Percentiles rank a stretch among this genome's conserved stretches.
Conservation (phyloP, 2,888 invertebrate species). For the Ptychoptera contaminata region DNA sequence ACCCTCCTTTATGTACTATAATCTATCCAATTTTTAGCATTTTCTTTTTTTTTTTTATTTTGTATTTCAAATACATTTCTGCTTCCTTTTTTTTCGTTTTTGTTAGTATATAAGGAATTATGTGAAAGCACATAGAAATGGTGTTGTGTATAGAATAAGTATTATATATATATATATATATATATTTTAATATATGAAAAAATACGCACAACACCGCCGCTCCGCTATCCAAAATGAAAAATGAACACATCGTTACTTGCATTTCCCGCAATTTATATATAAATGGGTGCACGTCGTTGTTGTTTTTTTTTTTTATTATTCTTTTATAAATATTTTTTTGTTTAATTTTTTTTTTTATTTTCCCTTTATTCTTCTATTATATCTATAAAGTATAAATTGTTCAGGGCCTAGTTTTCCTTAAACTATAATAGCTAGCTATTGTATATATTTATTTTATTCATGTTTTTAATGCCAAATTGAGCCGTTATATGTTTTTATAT, state of each 20-base stretch:
- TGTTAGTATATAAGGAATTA: no score
- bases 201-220: neutral
- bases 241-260: slow-evolving; percentile 10
- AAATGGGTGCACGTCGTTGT: slow-evolving; percentile 5
- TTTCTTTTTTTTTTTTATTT: neutral
- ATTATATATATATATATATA: slow-evolving; percentile 2
- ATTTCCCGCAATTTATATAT: slow-evolving; percentile 6
- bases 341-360: no score
- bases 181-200: no score
- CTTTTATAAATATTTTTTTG: no score
- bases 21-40: neutral
- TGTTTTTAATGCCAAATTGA: neutral
- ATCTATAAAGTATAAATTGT: no score
- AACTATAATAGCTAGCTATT: neutral
- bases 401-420: no score
- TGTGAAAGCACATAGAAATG: no score
- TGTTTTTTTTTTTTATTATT: slow-evolving; percentile 1
- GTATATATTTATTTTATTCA: neutral
- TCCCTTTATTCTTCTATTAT: no score
- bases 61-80: slow-evolving; percentile 1
- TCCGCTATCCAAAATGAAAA: slow-evolving; percentile 8
- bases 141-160: neutral
- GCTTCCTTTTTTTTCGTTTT: neutral
- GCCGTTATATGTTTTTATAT: neutral
- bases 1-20: no score